These are phyloP conservation scores for Leuciscus idus DNA, from an alignment of 2,113 vertebrate genomes.

Conservation along the genomic window DNA sequence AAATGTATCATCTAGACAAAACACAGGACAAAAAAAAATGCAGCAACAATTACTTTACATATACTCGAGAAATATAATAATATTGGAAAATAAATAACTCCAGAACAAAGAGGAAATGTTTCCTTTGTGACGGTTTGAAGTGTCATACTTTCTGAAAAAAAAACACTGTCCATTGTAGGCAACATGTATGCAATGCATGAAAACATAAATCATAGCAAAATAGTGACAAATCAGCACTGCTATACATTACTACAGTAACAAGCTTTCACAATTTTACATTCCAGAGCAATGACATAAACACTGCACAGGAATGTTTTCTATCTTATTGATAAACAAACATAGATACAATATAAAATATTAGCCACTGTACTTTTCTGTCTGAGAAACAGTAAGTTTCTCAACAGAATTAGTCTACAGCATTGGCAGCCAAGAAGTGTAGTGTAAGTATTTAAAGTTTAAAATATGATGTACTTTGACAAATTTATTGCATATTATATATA, in stretches of 20 bases:
- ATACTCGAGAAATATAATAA: no score
- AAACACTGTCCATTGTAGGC: background rate
- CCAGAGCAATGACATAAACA: background rate
- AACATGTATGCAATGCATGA: constrained; percentile 17
- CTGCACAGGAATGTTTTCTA: background rate
- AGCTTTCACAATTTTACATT: constrained; percentile 8
- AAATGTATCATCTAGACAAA: background rate
- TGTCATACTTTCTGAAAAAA: background rate
- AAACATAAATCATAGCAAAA: background rate
- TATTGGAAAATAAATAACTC: background rate
- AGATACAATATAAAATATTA: background rate
- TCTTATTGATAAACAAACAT: background rate
- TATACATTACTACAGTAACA: background rate
- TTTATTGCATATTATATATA: background rate
- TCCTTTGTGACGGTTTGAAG: background rate
- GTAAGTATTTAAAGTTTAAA: background rate
- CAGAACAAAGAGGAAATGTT: background rate
- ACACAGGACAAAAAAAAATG: background rate
- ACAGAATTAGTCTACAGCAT: background rate
- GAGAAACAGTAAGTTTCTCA: background rate
- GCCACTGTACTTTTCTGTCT: background rate
- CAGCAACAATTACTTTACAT: background rate
- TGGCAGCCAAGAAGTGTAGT: constrained; percentile 7
- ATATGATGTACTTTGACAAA: no score
- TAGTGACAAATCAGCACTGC: background rate